Evolutionary conservation across 37 sponge, comb jelly and placozoan species (phyloP), one percentile per base, ranked within the genome.

Genomic region (Lycopodina hypogea): DNA sequence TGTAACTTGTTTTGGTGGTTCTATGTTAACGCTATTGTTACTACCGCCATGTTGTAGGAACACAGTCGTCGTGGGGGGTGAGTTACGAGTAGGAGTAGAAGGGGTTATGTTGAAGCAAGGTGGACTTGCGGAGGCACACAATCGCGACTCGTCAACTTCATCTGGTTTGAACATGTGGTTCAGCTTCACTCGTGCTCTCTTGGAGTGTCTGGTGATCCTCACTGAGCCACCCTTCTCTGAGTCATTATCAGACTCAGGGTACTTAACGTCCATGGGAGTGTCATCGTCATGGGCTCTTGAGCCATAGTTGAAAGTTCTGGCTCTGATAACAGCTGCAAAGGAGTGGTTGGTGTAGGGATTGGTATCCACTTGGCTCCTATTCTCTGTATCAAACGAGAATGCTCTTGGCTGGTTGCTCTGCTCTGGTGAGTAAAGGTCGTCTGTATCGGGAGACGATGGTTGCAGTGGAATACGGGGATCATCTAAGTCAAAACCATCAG

Each of bases 121-220:
- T 24, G 70, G 42, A 4, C 3, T 15, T 21, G 48, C 9, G 48
- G 48, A 45, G 8, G 48, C 48, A 4, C 4, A 4, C 48, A 32
- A 2, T 24, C 11, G 26, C 59, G 26, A 4, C 8, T 32, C 66
- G 2, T 32, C 66, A 3, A 65, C 2, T 32, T 45, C 48, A 39
- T 64, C 32, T 32, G 26, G 3, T 29, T 59, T 30, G 60, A 83
- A 83, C 30, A 83, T 40, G 9, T 76, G 56, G 2, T 75, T 48
- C 41, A 68, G 40, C 68, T 36, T 69, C 12, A 17, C 59, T 32
- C 68, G 36, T 0, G 80, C 86, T 64, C 86, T 23, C 62, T 72
- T 70, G 52, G 88, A 87, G 82, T 87, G 88, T 39, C 88, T 37
- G 7, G 88, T 87, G 55, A 87, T 58, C 17, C 88, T 77, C 24